Conservation (phyloP, 2,888 invertebrate species). For the Resseliella maxima region DNA sequence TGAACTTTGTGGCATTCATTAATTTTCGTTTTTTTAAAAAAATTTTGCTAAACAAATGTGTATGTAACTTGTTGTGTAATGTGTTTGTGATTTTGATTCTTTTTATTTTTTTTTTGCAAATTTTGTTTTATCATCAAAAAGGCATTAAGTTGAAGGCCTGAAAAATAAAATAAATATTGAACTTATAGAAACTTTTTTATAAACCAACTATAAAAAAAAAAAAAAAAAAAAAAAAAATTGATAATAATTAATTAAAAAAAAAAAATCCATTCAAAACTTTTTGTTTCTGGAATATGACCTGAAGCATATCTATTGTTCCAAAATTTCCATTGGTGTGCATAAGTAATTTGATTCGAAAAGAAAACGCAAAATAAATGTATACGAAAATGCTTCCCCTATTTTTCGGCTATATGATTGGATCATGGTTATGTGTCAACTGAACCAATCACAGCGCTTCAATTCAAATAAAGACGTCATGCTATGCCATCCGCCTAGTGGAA, state of each 20-base stretch:
- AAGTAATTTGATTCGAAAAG: not conserved
- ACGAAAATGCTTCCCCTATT: not conserved
- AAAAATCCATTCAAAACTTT: no score
- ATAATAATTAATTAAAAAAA: no score
- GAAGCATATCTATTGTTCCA: no score
- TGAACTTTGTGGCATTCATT: not conserved
- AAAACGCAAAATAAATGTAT: not conserved
- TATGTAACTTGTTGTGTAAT: not conserved
- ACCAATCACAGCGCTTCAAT: constrained; percentile 39
- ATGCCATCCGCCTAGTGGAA: not conserved
- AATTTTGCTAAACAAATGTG: no score
- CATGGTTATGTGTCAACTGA: not conserved
- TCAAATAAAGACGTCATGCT: not conserved
- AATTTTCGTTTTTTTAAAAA: no score
- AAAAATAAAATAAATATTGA: constrained; percentile 10
- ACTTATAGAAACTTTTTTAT: no score
- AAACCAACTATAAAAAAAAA: no score
- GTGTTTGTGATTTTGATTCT: no score
- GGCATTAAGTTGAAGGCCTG: constrained; percentile 56
- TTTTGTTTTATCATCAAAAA: constrained; percentile 55
- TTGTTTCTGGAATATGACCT: no score
- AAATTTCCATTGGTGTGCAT: no score
- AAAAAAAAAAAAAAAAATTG: no score
- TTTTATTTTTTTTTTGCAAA: not conserved
- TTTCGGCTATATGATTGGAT: constrained; percentile 5